These are phyloP conservation scores for Cecidostiba fungosa DNA, from an alignment of 2,888 invertebrate genomes.

Conservation along the genomic window DNA sequence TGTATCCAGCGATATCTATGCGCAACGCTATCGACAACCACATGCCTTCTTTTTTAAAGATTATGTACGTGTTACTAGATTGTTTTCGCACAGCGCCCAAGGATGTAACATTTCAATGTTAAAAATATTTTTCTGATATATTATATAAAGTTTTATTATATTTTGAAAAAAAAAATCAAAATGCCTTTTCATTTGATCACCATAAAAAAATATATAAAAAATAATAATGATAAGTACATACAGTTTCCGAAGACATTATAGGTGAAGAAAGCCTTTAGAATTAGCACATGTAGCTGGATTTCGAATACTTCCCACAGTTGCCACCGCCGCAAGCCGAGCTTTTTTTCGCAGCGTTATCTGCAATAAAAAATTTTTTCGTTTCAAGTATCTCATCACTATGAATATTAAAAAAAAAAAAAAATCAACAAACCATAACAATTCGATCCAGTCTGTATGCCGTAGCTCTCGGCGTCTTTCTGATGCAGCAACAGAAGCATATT, in stretches of 20 bases:
- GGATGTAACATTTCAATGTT: slow-evolving; percentile 54
- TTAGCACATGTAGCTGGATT: slow-evolving; percentile 30
- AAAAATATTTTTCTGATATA: slow-evolving; percentile 61
- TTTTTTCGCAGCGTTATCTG: slow-evolving; percentile 47
- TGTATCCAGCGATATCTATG: not conserved
- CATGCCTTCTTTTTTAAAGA: slow-evolving; percentile 25
- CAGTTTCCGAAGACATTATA: not conserved
- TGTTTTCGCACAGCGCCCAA: slow-evolving; percentile 30
- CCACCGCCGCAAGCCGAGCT: slow-evolving; percentile 26
- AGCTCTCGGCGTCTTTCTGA: slow-evolving; percentile 66
- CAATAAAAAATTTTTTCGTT: not conserved
- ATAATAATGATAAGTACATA: not conserved
- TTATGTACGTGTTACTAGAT: not conserved
- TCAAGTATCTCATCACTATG: not conserved
- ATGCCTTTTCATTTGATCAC: slow-evolving; percentile 18
- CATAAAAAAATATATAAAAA: not conserved
- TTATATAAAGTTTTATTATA: slow-evolving; percentile 63
- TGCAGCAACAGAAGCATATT: slow-evolving; percentile 68
- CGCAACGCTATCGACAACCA: slow-evolving; percentile 12
- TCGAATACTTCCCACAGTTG: slow-evolving; percentile 24
- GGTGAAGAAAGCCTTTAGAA: not conserved
- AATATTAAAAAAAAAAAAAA: not conserved
- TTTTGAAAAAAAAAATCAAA: slow-evolving; percentile 50
- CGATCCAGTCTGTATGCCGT: slow-evolving; percentile 51
- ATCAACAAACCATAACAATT: slow-evolving; percentile 38